These are phyloP conservation scores for Homarus americanus DNA, from an alignment of 1,140 invertebrate species.

Conservation along the genomic window DNA sequence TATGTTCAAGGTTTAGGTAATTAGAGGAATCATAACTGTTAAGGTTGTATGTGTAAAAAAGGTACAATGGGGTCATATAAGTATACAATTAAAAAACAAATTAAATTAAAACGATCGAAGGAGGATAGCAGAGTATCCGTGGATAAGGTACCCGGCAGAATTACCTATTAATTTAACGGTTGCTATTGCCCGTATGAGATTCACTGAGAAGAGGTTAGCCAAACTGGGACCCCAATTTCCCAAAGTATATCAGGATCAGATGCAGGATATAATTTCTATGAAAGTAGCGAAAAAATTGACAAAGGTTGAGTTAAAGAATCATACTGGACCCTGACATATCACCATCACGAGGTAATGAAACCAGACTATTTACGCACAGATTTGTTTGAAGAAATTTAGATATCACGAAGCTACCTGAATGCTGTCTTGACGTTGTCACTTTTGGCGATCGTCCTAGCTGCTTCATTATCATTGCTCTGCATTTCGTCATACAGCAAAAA, in stretches of 20 bases:
- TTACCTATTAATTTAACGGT: slow-evolving; percentile 14
- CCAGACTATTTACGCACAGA: background rate
- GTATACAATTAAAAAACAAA: background rate
- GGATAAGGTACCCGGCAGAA: background rate
- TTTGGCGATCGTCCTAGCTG: slow-evolving; percentile 19
- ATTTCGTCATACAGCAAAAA: background rate
- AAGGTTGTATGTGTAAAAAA: background rate
- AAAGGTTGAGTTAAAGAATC: background rate
- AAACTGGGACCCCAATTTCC: background rate
- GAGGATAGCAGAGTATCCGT: slow-evolving; percentile 15
- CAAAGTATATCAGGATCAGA: background rate
- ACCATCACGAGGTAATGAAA: slow-evolving; percentile 13
- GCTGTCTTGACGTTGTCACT: too few relatives aligned
- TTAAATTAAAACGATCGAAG: background rate
- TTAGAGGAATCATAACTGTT: background rate
- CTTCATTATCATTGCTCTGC: background rate
- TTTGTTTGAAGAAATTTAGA: slow-evolving; percentile 4
- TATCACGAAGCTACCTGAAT: too few relatives aligned
- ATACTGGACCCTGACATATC: background rate
- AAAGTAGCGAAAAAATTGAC: background rate
- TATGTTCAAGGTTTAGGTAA: background rate
- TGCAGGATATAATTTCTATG: background rate
- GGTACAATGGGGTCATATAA: background rate
- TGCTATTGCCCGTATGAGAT: slow-evolving; percentile 9
- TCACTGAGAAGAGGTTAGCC: background rate